Base-by-base conservation (phyloP, 2,797 vertebrate species). In the Phalloptychus januarius region DNA sequence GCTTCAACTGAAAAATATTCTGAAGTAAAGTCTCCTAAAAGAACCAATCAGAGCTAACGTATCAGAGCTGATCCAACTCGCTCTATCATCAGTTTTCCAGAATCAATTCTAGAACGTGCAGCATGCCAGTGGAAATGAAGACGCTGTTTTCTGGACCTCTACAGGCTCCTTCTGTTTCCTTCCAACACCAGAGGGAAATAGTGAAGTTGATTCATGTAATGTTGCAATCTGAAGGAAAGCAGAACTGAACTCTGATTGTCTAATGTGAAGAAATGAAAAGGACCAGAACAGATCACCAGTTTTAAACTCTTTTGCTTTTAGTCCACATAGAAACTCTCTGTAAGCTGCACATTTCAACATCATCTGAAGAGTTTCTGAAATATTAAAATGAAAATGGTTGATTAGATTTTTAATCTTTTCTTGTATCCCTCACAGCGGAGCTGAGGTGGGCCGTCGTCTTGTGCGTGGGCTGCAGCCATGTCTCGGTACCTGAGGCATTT, bases 401-500 rank as follows among this genome's bases (percentile, higher is more conserved):
- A 28, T 56, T 28, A 15, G 2, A 58, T 23, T 42, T n/a, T 42
- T 1, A n/a, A 6, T 50, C 11, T 50, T 7, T 15, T 15, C 4
- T 42, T 15, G 38, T 36, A 12, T 31, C n/a, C 46, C 18, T 8
- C 44, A 71, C 28, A 33, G 78, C 52, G 76, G 70, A 74, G 56
- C 74, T 75, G 80, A 73, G 52, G 65, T 50, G 40, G 76, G 77
- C 67, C 72, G 31, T 45, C 42, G 48, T 40, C 13, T 61, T 33
- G 58, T 33, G 58, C 33, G 58, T 31, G 31, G 31, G 18, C 10
- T 36, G 36, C 63, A 7, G 77, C 50, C 74, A 99, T 99, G 98
- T 93, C 97, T 80, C 93, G n/a, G 63, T 97, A 96, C 91, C 93
- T 99, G 93, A 96, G 85, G 86, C 94, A 97, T 79, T 98, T 99